Evolutionary conservation across 2,797 vertebrate species (phyloP), one percentile per base, ranked within the genome.

Genomic region (Megaceryle alcyon): DNA sequence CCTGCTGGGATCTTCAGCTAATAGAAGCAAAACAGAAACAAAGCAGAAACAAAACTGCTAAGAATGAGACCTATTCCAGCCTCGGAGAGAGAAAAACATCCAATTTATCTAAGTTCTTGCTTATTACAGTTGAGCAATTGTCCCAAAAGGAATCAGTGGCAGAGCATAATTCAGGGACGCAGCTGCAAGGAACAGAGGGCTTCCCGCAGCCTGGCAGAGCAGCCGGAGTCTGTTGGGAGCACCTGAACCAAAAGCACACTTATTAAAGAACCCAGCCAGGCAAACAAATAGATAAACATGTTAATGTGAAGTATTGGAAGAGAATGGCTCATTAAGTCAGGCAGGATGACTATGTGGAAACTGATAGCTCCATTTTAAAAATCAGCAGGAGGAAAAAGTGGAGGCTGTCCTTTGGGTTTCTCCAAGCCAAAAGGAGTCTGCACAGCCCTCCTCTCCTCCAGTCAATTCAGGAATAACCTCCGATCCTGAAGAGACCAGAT

Each of bases 281-380:
- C 89, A 86, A 77, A 73, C 70, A 90, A 70, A 73, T 33, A 41
- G 19, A 57, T 79, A 91, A 92, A 80, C 26, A 25, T 22, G 68
- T 41, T 92, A 72, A 94, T 53, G 41, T 12, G 48, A 65, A 60
- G 56, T 49, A 20, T 77, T 91, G 72, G 95, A 66, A 78, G 33
- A 79, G 68, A 93, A 95, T 22, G 61, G 72, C 49, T 91, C 92
- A 69, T 95, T 89, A 91, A 93, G 21, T 44, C 51, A 31, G 79
- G 69, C 82, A 77, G 69, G 56, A 71, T 89, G 88, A 57, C 44
- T 57, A 4, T 12, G 53, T 43, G 54, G 56, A 78, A 95, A 87
- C 19, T 15, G 75, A 89, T 51, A 43, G 64, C 64, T 91, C 65
- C 87, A 56, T 81, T 94, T 89, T 75, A 81, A 77, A 91, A 89